A percentile compares a stretch with the other conserved stretches of the same genome.
phyloP scores from a whole-genome alignment of 2,888 invertebrate species.

The Tipula lateralis region DNA sequence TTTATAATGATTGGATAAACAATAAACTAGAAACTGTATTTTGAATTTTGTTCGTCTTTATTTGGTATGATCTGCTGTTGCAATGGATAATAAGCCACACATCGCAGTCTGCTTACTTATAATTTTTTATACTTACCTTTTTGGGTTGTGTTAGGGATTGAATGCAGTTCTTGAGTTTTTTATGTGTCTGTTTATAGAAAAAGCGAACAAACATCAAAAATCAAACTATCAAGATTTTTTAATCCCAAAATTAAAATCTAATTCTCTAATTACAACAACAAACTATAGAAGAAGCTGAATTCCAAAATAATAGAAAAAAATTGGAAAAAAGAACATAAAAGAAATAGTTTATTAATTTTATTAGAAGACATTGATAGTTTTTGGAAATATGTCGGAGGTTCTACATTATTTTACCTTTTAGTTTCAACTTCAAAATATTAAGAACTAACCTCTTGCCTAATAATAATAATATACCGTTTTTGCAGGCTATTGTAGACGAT shows the following conservation, averaged over 20 bases:
- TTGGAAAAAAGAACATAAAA: conserved; percentile 6
- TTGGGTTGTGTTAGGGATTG: background rate
- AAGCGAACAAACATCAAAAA: background rate
- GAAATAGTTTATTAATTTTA: background rate
- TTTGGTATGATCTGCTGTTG: background rate
- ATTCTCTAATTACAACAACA: background rate
- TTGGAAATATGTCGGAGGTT: background rate
- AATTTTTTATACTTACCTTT: background rate
- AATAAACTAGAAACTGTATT: background rate
- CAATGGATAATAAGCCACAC: background rate
- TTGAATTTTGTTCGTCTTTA: background rate
- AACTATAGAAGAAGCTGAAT: background rate
- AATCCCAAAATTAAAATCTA: background rate
- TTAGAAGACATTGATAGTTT: background rate
- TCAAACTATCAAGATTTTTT: background rate
- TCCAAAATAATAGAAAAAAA: background rate
- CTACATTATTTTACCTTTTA: no score
- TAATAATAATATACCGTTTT: no score
- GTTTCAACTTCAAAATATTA: no score
- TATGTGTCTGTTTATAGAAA: background rate
- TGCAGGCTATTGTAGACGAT: no score
- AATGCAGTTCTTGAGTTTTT: background rate
- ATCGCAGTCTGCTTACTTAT: background rate
- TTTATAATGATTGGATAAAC: background rate
- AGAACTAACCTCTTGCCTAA: no score